Evolutionary conservation across 2,113 vertebrate genomes (phyloP), one percentile per base, ranked within the genome.

Genomic region (Dolichallabes microphthalmus): DNA sequence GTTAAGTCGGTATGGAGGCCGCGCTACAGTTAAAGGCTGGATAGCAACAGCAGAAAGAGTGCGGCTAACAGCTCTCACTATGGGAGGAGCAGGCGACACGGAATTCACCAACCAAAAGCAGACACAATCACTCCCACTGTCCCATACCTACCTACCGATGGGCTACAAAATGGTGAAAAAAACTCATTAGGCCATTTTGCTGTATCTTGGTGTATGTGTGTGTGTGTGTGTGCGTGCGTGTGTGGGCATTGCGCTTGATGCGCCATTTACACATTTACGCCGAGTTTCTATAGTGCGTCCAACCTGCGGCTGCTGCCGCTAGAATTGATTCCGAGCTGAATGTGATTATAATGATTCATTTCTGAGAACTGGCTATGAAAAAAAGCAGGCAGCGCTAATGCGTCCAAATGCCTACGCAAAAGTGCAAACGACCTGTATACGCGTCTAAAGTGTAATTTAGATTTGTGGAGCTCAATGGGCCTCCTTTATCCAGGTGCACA

Each of bases 31-130:
- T 91, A 93, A 90, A 92, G 93, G 89, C 93, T 91, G 94, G 93
- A 90, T 94, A 95, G 94, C 94, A 95, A 94, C 94, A 95, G 94
- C 91, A 91, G 90, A 75, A 57, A 30, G 90, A 88, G 84, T 89
- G 90, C 89, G 87, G 88, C 89, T 90, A 86, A 88, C 88, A 88
- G 89, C 71, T 82, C 77, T 91, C 89, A 88, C 60, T 74, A 90
- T 90, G 91, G 93, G 92, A 93, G 92, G 92, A 90, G 81, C 81
- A 71, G 93, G 91, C 89, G 88, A 89, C 85, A 82, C 55, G 76
- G 74, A 89, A 91, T 90, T 90, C 90, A 89, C 88, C 89, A 89
- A 92, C 92, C 89, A 86, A 88, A 88, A 80, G 82, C 81, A 86
- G 82, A 73, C 83, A 52, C 74, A 88, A 88, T 89, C 85, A 89